Evolutionary conservation across 2,888 invertebrate species (phyloP), one percentile per base, ranked within the genome.

Genomic region (Monopis laevigella): DNA sequence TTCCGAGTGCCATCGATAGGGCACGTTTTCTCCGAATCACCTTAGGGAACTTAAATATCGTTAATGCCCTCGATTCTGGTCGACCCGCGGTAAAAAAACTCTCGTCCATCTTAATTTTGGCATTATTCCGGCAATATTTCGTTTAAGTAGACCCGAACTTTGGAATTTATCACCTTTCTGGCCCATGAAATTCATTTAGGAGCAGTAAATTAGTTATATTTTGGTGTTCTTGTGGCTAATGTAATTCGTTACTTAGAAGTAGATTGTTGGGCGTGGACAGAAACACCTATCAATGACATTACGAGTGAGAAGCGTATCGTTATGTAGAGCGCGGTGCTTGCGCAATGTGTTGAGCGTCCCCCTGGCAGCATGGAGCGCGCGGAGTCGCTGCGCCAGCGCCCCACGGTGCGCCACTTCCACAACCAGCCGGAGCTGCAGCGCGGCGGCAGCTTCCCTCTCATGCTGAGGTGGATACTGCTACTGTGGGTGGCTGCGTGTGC

Each of bases 351-450:
- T 52, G 48, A 49, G 54, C 55, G 54, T 44, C 51, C 50, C 50
- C 49, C 48, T 39, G 45, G 43, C 45, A 56, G 40, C 44, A 77
- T 77, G 77, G 69, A 64, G 47, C 59, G 62, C 40, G 58, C 58
- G 44, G 55, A 56, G 45, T 47, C 55, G 41, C 53, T 54, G 44
- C 57, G 60, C 49, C 58, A 53, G 49, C 56, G 62, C 55, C 74
- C 78, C 47, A 73, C 78, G 29, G 70, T 65, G 49, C 55, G 78
- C 51, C 78, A 77, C 50, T 77, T 77, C 56, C 78, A 78, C 61
- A 77, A 77, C 57, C 77, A 75, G 58, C 78, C 75, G 4, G 77
- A 77, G 55, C 57, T 78, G 54, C 72, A 63, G 58, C 52, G 65
- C 21, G 62, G 68, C 2, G 64, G 65, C 42, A 56, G 65, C 45